Conservation (phyloP, 1,140 invertebrate genomes). For the Scylla paramamosain region DNA sequence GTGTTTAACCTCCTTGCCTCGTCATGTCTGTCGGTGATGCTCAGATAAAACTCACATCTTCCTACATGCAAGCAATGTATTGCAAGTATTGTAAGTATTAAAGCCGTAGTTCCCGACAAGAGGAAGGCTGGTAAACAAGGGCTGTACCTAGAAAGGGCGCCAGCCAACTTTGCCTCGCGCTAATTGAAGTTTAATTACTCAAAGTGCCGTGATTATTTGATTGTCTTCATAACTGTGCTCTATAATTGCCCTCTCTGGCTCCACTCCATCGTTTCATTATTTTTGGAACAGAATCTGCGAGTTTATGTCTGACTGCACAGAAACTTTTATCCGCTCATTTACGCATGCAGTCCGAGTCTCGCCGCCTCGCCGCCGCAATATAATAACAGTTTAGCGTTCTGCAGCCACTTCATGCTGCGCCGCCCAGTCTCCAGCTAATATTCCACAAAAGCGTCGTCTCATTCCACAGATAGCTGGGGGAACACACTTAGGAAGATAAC, state of each 20-base stretch:
- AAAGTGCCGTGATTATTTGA: constrained; percentile 6
- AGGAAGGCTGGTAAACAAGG: background rate
- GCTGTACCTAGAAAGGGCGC: background rate
- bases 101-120: background rate
- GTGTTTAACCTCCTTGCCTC: no score
- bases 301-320: background rate
- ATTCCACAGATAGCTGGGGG: background rate
- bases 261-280: constrained; percentile 18
- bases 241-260: background rate
- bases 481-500: background rate
- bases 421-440: background rate
- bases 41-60: no score
- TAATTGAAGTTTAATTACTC: constrained; percentile 24
- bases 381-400: constrained; percentile 13
- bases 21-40: no score
- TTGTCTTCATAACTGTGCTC: background rate
- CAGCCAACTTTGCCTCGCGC: background rate
- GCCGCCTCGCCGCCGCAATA: background rate
- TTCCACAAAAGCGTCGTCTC: constrained; percentile 11
- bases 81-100: no score
- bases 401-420: background rate
- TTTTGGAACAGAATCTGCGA: background rate
- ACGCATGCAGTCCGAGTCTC: background rate
- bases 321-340: background rate
- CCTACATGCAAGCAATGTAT: no score